A percentile compares a stretch with the other conserved stretches of the same genome.
phyloP scores from a whole-genome alignment of 2,888 invertebrate species.

The Hybos culiciformis region DNA sequence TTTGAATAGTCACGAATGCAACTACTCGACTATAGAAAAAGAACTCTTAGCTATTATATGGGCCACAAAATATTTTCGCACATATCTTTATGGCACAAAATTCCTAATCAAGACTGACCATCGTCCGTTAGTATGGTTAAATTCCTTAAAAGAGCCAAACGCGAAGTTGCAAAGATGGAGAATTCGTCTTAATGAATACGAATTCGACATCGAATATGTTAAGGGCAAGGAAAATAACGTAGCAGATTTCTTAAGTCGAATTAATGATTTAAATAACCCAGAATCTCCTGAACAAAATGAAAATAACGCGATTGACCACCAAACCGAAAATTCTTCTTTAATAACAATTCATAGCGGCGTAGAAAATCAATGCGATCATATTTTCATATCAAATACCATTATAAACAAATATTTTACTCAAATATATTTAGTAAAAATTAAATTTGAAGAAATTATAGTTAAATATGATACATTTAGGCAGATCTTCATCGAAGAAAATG shows the following conservation, averaged over 20 bases:
- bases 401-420: not conserved
- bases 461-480: not conserved
- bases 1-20: too few species aligned
- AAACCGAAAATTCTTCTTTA: not conserved
- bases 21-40: too few species aligned
- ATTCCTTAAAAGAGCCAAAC: too few species aligned
- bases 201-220: not conserved
- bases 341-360: not conserved
- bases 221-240: not conserved
- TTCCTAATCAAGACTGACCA: too few species aligned
- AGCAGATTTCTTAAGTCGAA: not conserved
- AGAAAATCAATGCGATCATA: not conserved
- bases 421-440: not conserved
- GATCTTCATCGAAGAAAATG: not conserved
- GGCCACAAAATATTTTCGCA: too few species aligned
- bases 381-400: not conserved
- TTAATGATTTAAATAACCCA: not conserved
- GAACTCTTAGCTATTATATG: too few species aligned
- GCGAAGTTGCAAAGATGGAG: too few species aligned
- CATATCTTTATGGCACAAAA: too few species aligned
- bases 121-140: too few species aligned
- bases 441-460: not conserved
- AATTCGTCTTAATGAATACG: too few species aligned
- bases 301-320: not conserved
- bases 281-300: too few species aligned